Base-by-base conservation (phyloP, 2,888 invertebrate genomes). In the Pemphredon lugubris region DNA sequence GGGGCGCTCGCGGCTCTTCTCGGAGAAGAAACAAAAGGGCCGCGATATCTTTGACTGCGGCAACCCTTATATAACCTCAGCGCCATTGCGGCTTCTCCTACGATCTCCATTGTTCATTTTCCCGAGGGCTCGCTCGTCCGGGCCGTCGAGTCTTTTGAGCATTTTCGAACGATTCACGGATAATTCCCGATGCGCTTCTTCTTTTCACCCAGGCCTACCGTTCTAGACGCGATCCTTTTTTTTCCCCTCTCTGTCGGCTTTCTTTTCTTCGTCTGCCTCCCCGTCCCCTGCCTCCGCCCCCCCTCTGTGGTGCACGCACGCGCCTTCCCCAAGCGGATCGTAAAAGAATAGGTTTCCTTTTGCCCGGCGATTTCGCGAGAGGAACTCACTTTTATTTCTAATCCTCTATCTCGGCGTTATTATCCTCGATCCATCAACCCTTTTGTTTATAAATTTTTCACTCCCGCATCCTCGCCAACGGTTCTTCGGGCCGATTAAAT, bases 111-210 rank as follows among this genome's bases (percentile, higher is more conserved):
- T 87, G 85, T 88, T 87, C 84, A 77, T 82, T 84, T 79, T 85
- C 84, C 81, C 82, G 75, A 85, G 83, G 82, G 84, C 68, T 83
- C 77, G 73, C 77, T 83, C 81, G 80, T 82, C 73, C 84, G 78
- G 75, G 75, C 82, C 82, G 80, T 73, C 83, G 82, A 84, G 84
- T 70, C 85, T 84, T 87, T 85, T 87, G 83, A 87, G 83, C 80
- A 82, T 76, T 79, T 82, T 81, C 80, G 79, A 88, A 86, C 84
- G 84, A 87, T 86, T 87, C 84, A 79, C 83, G 81, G 83, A 87
- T 88, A 85, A 85, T 86, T 86, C 84, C 81, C 84, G 78, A 84
- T 84, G 82, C 84, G 79, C 82, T 34, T n/a, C 18, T 83, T 79
- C 83, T 84, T 83, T 85, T 85, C 82, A 81, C 77, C 79, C 64